Conservation (phyloP, 53 echinoderm and acorn worm species). For the Zoroaster sp. region DNA sequence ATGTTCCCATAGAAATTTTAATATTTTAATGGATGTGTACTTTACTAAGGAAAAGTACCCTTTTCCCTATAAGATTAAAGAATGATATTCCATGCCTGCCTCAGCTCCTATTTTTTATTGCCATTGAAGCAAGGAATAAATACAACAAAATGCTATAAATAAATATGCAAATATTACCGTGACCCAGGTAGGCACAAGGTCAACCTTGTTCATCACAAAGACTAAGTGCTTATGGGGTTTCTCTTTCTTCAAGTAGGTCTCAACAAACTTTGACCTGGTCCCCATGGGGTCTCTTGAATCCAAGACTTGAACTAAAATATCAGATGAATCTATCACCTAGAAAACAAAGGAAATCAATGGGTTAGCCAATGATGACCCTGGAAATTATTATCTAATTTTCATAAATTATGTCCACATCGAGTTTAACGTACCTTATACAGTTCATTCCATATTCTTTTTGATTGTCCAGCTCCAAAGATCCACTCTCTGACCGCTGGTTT, state of each 20-base stretch:
- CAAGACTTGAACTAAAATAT: constrained; percentile 88
- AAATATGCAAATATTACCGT: constrained; percentile 70
- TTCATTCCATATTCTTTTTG: constrained; percentile 96
- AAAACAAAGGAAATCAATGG: no score
- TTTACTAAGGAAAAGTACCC: no score
- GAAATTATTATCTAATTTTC: no score
- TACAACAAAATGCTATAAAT: no score
- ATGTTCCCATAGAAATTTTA: no score
- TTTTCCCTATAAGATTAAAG: no score
- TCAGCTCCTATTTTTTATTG: no score
- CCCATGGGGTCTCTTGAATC: constrained; percentile 97
- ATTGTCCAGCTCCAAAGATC: constrained; percentile 89
- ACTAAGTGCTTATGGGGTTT: constrained; percentile 93
- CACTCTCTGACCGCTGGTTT: constrained; percentile 80
- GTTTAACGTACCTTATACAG: constrained; percentile 77
- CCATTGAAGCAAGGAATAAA: no score
- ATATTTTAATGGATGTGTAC: no score
- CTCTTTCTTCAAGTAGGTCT: constrained; percentile 91
- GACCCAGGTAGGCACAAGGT: constrained; percentile 96
- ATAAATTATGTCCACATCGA: neutral
- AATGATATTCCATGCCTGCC: no score
- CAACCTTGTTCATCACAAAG: constrained; percentile 96
- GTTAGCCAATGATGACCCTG: no score
- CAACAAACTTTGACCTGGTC: constrained; percentile 89
- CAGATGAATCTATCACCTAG: constrained; percentile 95